phyloP scores from a whole-genome alignment of 2,113 vertebrate species.

The Oenanthe melanoleuca region DNA sequence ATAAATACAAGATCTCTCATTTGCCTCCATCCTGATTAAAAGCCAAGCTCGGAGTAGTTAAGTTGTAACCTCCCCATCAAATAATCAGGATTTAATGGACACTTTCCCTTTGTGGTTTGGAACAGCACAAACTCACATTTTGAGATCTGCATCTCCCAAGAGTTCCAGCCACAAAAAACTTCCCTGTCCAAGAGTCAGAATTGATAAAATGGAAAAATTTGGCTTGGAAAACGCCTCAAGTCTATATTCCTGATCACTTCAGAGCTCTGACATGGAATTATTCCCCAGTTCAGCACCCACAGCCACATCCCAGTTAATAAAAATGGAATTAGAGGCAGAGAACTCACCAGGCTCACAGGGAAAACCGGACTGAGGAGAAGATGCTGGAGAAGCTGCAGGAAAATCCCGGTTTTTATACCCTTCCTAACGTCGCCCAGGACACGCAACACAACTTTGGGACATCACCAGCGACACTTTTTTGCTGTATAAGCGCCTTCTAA shows the following conservation, averaged over 20 bases:
- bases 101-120: background rate
- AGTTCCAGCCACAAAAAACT: background rate
- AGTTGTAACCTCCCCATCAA: background rate
- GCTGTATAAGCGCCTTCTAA: conserved; percentile 56
- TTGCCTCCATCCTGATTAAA: background rate
- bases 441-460: background rate
- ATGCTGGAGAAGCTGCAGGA: background rate
- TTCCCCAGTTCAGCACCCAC: fast-evolving
- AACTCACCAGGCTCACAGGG: background rate
- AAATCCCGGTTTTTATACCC: background rate
- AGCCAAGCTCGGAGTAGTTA: background rate
- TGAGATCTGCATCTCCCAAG: background rate
- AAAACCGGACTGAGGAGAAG: background rate
- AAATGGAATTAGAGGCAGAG: background rate
- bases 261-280: background rate
- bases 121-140: background rate
- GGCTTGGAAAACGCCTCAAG: background rate
- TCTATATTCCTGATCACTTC: fast-evolving
- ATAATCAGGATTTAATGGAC: background rate
- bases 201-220: fast-evolving
- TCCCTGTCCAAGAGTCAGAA: background rate
- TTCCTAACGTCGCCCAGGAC: background rate
- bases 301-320: background rate
- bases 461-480: background rate
- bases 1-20: fast-evolving